Conservation (phyloP, 2,797 vertebrate genomes). For the Champsocephalus gunnari region DNA sequence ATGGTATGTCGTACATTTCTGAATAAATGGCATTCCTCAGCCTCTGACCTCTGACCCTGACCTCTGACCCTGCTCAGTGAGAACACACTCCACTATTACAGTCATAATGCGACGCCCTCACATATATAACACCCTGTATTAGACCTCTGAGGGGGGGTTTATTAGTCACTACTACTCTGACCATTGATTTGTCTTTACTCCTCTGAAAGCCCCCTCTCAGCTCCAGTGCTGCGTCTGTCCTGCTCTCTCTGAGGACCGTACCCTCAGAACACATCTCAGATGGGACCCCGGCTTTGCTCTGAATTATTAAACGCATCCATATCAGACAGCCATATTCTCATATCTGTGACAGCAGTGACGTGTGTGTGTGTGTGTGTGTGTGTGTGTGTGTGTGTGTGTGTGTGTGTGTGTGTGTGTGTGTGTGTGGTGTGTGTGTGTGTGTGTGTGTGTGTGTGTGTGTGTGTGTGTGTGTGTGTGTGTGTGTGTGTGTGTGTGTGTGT, state of each 20-base stretch:
- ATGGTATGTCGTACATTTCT: no score
- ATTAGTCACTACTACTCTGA: conserved; percentile 64
- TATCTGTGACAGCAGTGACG: conserved; percentile 28
- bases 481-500: neutral
- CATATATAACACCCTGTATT: no score
- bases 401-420: no score
- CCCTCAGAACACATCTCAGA: conserved; percentile 63
- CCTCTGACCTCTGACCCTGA: conserved; percentile 61
- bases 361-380: neutral
- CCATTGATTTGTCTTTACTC: conserved; percentile 62
- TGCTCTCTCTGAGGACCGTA: conserved; percentile 65
- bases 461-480: neutral
- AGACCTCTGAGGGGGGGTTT: conserved; percentile 60
- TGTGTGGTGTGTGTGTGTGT: no score
- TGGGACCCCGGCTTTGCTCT: conserved; percentile 60
- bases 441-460: no score
- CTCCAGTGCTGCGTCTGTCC: conserved; percentile 56
- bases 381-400: neutral
- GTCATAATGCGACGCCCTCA: conserved; percentile 70
- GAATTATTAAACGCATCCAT: conserved; percentile 74
- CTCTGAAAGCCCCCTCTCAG: conserved; percentile 45
- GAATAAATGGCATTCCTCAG: neutral
- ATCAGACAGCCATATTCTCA: conserved; percentile 48
- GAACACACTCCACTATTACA: conserved; percentile 63
- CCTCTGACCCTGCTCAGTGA: conserved; percentile 49